Base-by-base conservation (phyloP, 2,888 invertebrate genomes). In the Eristalis intricaria region DNA sequence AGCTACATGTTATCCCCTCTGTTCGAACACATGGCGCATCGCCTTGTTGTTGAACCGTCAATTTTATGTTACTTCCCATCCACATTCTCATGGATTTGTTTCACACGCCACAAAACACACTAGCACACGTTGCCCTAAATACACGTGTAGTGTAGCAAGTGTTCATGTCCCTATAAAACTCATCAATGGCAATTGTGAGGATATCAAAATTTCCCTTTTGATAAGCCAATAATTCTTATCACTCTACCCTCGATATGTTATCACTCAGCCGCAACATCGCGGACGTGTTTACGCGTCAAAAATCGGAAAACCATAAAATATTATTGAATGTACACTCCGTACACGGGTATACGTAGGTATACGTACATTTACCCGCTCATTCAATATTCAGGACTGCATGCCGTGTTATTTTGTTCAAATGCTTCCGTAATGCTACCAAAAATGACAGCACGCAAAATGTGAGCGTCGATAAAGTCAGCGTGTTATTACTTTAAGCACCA, bases 291-390 rank as follows among this genome's bases (percentile, higher is more conserved):
- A 40, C 29, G 58, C 43, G 60, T 66, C 75, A 66, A 66, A 76
- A 76, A 76, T 66, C 66, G 75, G 66, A 66, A 66, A 58, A 15
- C 75, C 66, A 76, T 76, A 66, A 76, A 76, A 66, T 66, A 60
- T 60, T 40, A 60, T 40, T 66, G 58, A 75, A 40, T 60, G 66
- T 66, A 60, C 66, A 32, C 40, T 10, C 8, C 11, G 8, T 29
- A 22, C 8, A 4, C 23, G n/a, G 7, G 10, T 13, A 19, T n/a
- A 26, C 70, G 1, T n/a, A 22, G 19, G 4, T 13, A 19, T 4
- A 26, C 70, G 2, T 19, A 15, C 32, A 29, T 8, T 1, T 10
- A 13, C 19, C 22, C 35, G n/a, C 32, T 23, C 15, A 56, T 56
- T 10, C 19, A 40, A 38, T 58, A 75, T 38, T 38, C 56, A 38